Evolutionary conservation across 2,113 vertebrate species (phyloP), one percentile per base, ranked within the genome.

Genomic region (Nannobrachium achirus): DNA sequence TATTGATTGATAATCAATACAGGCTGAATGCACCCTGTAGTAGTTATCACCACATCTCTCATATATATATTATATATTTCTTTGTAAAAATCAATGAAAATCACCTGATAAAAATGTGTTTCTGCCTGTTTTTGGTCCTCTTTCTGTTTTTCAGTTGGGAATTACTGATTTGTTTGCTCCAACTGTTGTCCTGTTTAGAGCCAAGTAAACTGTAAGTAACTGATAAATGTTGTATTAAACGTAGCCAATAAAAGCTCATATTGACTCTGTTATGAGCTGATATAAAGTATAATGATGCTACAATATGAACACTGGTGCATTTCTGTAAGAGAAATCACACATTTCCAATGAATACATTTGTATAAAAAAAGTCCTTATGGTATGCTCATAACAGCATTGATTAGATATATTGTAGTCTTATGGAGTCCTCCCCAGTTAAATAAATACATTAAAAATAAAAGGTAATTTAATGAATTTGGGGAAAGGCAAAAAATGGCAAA

Each of bases 401-500:
- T 87, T 87, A 80, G 75, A 78, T 86, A 69, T 79, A 60, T 85
- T 78, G 83, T 69, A 59, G 68, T 72, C 25, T 2, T 25, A 25
- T 52, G 71, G 69, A 85, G 68, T 69, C 6, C 59, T n/a, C 76
- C 82, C 72, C 80, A 66, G 75, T 82, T 73, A 80, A 81, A 79
- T 78, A 60, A 78, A 65, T 70, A 48, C 76, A 79, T 72, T 58
- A 25, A 79, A 85, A 80, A 85, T 87, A 82, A 85, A 88, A n/a
- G n/a, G n/a, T 82, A 57, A 25, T 25, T 4, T 4, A 81, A 85
- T 79, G 67, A 78, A 79, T 87, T 89, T 80, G 87, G 89, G 89
- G 89, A 91, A 92, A 92, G 91, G 89, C 89, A 92, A 91, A 88
- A 69, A 86, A 92, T 84, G 89, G 88, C 67, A 25, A 25, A 58